phyloP scores from a whole-genome alignment of 2,888 invertebrate genomes.

The Pollenia labialis region DNA sequence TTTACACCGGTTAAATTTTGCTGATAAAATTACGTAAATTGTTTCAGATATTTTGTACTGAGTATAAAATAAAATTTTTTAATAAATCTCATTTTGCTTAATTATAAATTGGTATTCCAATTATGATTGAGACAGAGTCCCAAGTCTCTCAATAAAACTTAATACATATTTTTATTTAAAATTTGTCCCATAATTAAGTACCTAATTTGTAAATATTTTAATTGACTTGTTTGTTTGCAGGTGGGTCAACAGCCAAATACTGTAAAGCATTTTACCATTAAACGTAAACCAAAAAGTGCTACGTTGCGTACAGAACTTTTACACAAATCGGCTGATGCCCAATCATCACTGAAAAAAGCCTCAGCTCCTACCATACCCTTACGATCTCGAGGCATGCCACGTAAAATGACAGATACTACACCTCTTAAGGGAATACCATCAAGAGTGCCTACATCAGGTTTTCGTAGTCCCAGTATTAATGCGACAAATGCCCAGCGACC shows the following conservation, averaged over 20 bases:
- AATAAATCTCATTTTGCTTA: no score
- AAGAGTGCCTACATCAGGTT: slow-evolving; percentile 89
- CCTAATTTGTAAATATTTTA: not conserved
- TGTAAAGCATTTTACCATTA: slow-evolving; percentile 95
- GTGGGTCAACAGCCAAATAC: slow-evolving; percentile 93
- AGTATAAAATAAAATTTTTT: no score
- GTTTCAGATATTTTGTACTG: no score
- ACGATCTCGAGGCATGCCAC: slow-evolving; percentile 93
- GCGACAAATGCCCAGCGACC: slow-evolving; percentile 84
- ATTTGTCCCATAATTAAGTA: not conserved
- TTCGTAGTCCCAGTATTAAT: slow-evolving; percentile 85
- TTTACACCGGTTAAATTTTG: no score
- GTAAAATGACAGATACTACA: slow-evolving; percentile 98
- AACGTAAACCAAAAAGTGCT: slow-evolving; percentile 97
- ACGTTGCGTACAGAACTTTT: slow-evolving; percentile 94
- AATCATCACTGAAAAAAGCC: slow-evolving; percentile 94
- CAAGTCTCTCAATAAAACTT: no score
- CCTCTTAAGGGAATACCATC: slow-evolving; percentile 96
- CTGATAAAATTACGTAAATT: no score
- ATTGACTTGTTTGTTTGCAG: slow-evolving; percentile 81
- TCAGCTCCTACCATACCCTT: slow-evolving; percentile 95
- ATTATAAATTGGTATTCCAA: no score
- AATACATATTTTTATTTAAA: no score
- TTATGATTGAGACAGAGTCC: no score
- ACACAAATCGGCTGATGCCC: slow-evolving; percentile 95